Base-by-base conservation (phyloP, 1,140 invertebrate species). In the Sminthurides bifidus region DNA sequence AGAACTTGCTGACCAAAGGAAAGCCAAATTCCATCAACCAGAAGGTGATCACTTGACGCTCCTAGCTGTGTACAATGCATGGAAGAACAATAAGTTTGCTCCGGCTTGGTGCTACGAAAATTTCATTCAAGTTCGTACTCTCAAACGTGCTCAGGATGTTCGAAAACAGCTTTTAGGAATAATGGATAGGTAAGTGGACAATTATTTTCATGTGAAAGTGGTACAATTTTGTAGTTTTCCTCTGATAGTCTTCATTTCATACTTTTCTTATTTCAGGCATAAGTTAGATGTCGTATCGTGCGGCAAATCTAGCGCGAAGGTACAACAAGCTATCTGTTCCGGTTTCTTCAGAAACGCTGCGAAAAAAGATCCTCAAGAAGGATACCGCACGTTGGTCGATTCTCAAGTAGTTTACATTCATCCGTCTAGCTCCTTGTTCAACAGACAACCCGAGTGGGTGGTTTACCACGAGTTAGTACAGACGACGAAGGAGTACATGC, bases 31-130 rank as follows among this genome's bases (percentile, higher is more conserved):
- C 68, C 97, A 98, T 75, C 95, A 98, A 72, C 75, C 89, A 0
- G 95, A 98, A 73, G 96, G 96, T 0, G 96, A 99, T 72, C 96
- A 99, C 75, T 75, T 98, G 6, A 98, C 95, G 0, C 71, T 98
- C 12, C 71, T 99, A n/a, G 90, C 94, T 0, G 94, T 99, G 2
- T 99, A 97, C 70, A 99, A 99, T 69, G 94, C 93, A 23, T 99
- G 96, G 96, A 92, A 92, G 68, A 97, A 97, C 68, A 97, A 98
- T 71, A 96, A 98, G 69, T 98, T 97, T 72, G 94, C 90, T 1
- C 95, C 92, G 70, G 90, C 92, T 0, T 99, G 95, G 96, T 99
- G 95, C 71, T 97, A 95, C 69, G 95, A 99, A 70, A 99, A 99
- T 74, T 99, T 98, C 74, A 91, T 99, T 6, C 96, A 99, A 75